Evolutionary conservation across 2,797 vertebrate genomes (phyloP).

Genomic region (Etheostoma perlongum): DNA sequence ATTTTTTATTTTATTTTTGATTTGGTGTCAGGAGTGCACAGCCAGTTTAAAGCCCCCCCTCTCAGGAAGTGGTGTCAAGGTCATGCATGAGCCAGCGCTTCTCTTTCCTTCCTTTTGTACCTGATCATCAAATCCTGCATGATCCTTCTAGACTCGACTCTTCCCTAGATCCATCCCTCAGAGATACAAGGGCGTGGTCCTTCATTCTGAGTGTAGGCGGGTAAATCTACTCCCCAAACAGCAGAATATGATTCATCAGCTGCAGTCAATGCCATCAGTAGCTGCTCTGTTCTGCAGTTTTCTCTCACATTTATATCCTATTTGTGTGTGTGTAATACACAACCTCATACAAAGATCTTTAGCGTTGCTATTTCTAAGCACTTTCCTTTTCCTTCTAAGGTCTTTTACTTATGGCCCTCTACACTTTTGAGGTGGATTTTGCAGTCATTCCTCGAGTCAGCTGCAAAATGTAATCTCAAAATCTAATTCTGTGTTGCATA

Average conservation of each 20-base stretch:
- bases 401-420: neutral
- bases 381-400: neutral
- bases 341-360: slow-evolving; percentile 41
- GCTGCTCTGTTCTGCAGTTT: slow-evolving; percentile 59
- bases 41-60: slow-evolving; percentile 35
- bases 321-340: slow-evolving; percentile 17
- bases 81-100: slow-evolving; percentile 57
- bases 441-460: neutral
- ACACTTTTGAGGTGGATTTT: slow-evolving; percentile 15
- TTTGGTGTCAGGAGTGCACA: slow-evolving; percentile 31
- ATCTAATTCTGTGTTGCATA: neutral
- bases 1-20: neutral
- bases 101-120: slow-evolving; percentile 65
- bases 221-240: slow-evolving; percentile 41
- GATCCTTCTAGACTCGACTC: slow-evolving; percentile 39
- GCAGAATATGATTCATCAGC: slow-evolving; percentile 62
- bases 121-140: slow-evolving; percentile 41
- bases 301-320: slow-evolving; percentile 64
- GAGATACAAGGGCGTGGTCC: slow-evolving; percentile 41
- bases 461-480: neutral
- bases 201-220: slow-evolving; percentile 14
- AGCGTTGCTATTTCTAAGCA: slow-evolving; percentile 20
- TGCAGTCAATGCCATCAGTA: slow-evolving; percentile 45
- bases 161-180: slow-evolving; percentile 31
- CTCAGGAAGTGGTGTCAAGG: slow-evolving; percentile 63